Conservation (phyloP, 2,797 vertebrate species). For the Delichon dasypus region DNA sequence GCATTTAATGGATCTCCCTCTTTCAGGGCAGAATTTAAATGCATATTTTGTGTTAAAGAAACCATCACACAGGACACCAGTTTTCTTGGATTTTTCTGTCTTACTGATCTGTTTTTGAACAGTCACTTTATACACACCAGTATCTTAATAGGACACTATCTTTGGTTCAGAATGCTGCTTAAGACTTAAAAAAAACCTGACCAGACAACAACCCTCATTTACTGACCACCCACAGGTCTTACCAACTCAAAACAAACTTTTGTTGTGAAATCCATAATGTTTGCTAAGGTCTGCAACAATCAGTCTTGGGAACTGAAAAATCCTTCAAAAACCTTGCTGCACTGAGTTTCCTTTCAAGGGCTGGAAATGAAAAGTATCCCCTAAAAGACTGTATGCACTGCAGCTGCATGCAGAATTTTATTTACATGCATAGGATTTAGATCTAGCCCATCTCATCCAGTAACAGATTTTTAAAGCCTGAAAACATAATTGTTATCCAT, state of each 20-base stretch:
- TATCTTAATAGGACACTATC: background rate
- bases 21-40: background rate
- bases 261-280: background rate
- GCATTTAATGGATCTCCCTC: background rate
- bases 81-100: background rate
- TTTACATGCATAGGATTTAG: background rate
- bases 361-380: background rate
- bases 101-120: background rate
- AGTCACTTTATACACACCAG: background rate
- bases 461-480: background rate
- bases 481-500: constrained; percentile 2
- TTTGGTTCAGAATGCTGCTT: background rate
- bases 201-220: background rate
- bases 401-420: background rate
- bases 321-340: background rate
- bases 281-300: background rate
- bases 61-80: accelerated
- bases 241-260: background rate
- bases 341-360: background rate
- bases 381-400: background rate
- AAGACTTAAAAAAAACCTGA: background rate
- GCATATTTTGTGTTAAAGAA: background rate
- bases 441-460: background rate
- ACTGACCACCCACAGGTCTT: background rate
- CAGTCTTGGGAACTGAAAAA: background rate